Base-by-base conservation (phyloP, 2,797 vertebrate genomes). In the Hypotaenidia philippensis region DNA sequence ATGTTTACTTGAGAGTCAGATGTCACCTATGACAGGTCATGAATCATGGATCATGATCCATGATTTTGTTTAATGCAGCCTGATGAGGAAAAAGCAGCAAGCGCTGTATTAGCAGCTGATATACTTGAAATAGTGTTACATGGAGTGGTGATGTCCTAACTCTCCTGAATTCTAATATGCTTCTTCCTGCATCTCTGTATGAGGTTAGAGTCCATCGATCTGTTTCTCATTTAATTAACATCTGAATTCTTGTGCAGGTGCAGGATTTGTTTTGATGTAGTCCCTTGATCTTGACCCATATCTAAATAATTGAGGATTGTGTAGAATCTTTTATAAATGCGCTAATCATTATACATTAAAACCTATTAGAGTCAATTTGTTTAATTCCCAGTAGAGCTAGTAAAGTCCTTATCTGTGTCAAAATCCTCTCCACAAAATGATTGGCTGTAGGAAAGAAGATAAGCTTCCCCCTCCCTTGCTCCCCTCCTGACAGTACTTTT, bases 301-400 rank as follows among this genome's bases (percentile, higher is more conserved):
- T 95, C 89, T 96, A 93, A 97, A 94, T 96, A 97, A 97, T 95
- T 94, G 96, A 96, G 89, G 89, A 83, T 93, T 88, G 68, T 75
- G 89, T 96, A 93, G 82, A 95, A 85, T 95, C 86, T 94, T 95
- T 97, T 94, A 92, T 96, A 95, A 96, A 96, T 89, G 94, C 95
- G 74, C 83, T 96, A 95, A 97, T 96, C 93, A 95, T 95, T 96
- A 90, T 90, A 94, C 94, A 96, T 96, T 97, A 97, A 96, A 97
- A 93, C 91, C 96, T 97, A 97, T 97, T 97, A 97, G 87, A 95
- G 83, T 94, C 82, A 95, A 97, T 97, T 94, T 91, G 88, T 95
- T 95, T 93, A 93, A 96, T 96, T 97, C 96, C 96, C 95, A 82
- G 26, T 69, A 91, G 95, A 93, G 86, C 68, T 88, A 83, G 71